Evolutionary conservation across 2,113 vertebrate genomes (phyloP).

Genomic region (Nicator chloris): DNA sequence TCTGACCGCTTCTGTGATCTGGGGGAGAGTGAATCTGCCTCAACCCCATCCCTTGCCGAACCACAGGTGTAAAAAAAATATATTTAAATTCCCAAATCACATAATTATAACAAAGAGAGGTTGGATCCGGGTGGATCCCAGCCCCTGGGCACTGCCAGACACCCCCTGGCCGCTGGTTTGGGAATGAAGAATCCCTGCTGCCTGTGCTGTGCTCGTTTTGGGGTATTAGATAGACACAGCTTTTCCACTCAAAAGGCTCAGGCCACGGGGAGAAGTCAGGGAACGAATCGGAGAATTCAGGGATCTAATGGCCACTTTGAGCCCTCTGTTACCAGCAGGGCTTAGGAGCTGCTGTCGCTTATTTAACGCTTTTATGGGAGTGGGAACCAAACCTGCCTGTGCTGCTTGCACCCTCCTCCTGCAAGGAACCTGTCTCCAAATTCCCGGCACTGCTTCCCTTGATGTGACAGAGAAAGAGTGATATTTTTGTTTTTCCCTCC

Average conservation of each 20-base stretch:
- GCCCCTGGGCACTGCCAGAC: not conserved
- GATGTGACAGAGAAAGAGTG: not conserved
- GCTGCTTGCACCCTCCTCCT: not conserved
- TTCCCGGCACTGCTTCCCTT: not conserved
- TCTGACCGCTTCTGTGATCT: not conserved
- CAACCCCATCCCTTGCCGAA: accelerated
- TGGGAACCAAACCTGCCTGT: not conserved
- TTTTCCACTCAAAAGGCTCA: not conserved
- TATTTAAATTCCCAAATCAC: accelerated
- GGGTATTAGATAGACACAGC: not conserved
- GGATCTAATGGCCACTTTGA: not conserved
- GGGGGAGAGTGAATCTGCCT: accelerated
- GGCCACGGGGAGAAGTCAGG: not conserved
- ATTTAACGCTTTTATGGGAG: not conserved
- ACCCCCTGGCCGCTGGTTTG: not conserved
- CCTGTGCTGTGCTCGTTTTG: accelerated
- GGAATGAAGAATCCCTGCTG: accelerated
- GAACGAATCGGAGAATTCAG: not conserved
- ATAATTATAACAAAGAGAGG: not conserved
- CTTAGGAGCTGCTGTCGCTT: not conserved
- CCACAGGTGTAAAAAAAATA: not conserved
- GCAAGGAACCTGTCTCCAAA: not conserved
- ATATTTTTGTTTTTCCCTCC: accelerated
- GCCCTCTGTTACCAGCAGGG: not conserved
- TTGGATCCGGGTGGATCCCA: not conserved